phyloP scores from a whole-genome alignment of 2,797 vertebrate genomes.

The Hipposideros larvatus region DNA sequence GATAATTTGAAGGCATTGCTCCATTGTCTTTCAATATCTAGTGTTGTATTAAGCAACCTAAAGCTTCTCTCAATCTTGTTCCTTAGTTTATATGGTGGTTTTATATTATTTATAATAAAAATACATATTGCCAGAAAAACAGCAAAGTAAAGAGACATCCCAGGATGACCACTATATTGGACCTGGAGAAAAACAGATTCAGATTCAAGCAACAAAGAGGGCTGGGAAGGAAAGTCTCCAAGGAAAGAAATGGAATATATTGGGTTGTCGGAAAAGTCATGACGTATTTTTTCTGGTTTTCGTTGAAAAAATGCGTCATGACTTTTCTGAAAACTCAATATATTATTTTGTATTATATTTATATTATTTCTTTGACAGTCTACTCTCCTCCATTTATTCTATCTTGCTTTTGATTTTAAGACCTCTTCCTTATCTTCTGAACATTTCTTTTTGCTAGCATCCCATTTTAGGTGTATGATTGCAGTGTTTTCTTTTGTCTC shows the following conservation, averaged over 20 bases:
- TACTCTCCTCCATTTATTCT: not conserved
- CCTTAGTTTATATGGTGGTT: not conserved
- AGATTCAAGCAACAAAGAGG: not conserved
- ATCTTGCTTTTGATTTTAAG: constrained; percentile 36
- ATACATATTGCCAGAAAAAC: not conserved
- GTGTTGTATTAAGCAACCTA: not conserved
- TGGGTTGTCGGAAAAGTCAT: no score
- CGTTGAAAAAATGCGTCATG: no score
- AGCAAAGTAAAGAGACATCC: not conserved
- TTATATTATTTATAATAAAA: not conserved
- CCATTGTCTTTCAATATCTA: not conserved
- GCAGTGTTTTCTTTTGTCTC: constrained; percentile 23
- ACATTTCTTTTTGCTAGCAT: constrained; percentile 9
- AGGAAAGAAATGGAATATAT: not conserved
- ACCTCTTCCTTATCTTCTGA: not conserved
- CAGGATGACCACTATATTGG: not conserved
- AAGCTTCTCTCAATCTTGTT: constrained; percentile 14
- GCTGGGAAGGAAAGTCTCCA: not conserved
- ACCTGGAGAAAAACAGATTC: not conserved
- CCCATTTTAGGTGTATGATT: not conserved
- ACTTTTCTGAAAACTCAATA: no score
- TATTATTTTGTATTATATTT: constrained; percentile 3
- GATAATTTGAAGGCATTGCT: not conserved
- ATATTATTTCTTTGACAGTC: constrained; percentile 12
- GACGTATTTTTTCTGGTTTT: no score